These are phyloP conservation scores for Drosophila neoperkinsi DNA, from an alignment of 2,888 invertebrate genomes.

Conservation along the genomic window DNA sequence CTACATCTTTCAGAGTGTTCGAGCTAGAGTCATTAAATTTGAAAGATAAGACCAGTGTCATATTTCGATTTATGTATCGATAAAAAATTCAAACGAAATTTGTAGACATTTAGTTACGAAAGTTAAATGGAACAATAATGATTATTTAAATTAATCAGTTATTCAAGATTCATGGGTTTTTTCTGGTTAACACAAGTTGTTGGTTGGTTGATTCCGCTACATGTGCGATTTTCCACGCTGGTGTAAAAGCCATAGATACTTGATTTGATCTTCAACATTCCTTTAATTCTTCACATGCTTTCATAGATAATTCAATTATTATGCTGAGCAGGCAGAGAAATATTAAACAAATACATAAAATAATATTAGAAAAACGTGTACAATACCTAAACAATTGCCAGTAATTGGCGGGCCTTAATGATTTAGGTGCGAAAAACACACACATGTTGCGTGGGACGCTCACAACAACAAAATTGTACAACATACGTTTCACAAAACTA, in stretches of 20 bases:
- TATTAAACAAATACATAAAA: slow-evolving; percentile 17
- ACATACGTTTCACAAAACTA: slow-evolving; percentile 38
- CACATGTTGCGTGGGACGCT: slow-evolving; percentile 56
- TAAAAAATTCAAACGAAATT: neutral
- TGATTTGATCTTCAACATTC: slow-evolving; percentile 40
- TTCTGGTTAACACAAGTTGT: neutral
- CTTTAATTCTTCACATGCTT: slow-evolving; percentile 53
- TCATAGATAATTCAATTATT: slow-evolving; percentile 59
- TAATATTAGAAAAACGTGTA: slow-evolving; percentile 42
- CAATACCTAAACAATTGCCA: slow-evolving; percentile 46
- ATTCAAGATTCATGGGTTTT: too few relatives aligned
- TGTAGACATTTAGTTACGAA: too few relatives aligned
- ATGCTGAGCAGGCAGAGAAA: slow-evolving; percentile 26
- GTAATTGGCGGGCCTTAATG: slow-evolving; percentile 57
- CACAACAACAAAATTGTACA: slow-evolving; percentile 56
- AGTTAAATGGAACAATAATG: too few relatives aligned
- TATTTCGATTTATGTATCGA: neutral
- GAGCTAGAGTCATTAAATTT: neutral
- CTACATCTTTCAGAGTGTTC: neutral
- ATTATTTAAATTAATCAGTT: too few relatives aligned
- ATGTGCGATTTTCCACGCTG: neutral
- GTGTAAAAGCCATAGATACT: neutral
- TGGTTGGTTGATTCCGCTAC: neutral
- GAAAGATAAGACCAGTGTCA: neutral
- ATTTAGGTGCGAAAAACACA: slow-evolving; percentile 74